A percentile compares a stretch with the other conserved stretches of the same genome.
Evolutionary conservation across 2,797 vertebrate genomes (phyloP).

Genomic region (Cercopithecus petaurista): DNA sequence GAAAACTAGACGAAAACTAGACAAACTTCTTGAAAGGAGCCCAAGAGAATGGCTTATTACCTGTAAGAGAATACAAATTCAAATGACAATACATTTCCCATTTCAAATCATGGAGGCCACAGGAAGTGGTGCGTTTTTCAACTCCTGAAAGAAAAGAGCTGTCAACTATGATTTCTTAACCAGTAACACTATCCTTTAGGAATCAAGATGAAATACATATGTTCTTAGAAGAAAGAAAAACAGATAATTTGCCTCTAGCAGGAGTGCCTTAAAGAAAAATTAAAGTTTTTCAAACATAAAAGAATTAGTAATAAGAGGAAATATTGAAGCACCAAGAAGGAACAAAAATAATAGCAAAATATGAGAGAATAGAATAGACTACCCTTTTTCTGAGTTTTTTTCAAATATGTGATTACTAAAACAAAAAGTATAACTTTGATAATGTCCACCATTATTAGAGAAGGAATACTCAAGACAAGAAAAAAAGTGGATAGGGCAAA

Average conservation of each 20-base stretch:
- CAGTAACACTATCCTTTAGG: neutral
- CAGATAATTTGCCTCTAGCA: neutral
- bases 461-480: neutral
- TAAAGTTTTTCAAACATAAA: neutral
- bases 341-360: neutral
- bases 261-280: neutral
- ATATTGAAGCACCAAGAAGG: neutral
- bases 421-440: neutral
- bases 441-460: neutral
- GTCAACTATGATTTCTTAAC: neutral
- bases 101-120: neutral
- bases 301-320: neutral
- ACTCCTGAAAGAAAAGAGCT: neutral
- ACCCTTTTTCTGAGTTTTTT: neutral
- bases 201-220: neutral
- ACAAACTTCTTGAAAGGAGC: neutral
- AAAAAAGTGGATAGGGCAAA: neutral
- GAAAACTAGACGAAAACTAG: no score
- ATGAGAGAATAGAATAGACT: neutral
- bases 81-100: neutral
- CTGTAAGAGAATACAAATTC: neutral
- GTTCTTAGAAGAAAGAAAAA: neutral
- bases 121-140: neutral
- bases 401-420: neutral
- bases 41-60: neutral